phyloP scores from a whole-genome alignment of 2,888 invertebrate genomes.

The Phyto melanocephala region DNA sequence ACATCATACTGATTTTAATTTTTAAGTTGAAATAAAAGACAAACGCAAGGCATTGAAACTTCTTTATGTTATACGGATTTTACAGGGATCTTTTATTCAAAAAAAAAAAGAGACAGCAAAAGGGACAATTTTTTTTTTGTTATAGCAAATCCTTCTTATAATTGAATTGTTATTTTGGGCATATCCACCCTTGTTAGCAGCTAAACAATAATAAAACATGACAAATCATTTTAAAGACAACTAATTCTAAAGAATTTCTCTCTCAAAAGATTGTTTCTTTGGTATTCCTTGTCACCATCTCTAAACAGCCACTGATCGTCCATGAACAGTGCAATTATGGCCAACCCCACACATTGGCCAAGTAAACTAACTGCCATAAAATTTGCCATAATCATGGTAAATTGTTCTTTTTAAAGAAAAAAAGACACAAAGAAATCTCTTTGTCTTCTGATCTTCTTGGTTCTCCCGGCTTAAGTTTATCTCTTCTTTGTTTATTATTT shows the following conservation, averaged over 20 bases:
- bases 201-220: constrained; percentile 29
- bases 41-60: constrained; percentile 55
- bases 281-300: constrained; percentile 6
- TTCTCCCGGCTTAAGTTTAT: constrained; percentile 8
- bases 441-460: not conserved
- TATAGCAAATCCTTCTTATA: constrained; percentile 47
- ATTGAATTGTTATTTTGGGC: constrained; percentile 59
- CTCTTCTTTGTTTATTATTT: constrained; percentile 40
- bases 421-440: not conserved
- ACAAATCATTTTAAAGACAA: constrained; percentile 28
- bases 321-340: constrained; percentile 66
- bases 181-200: constrained; percentile 44
- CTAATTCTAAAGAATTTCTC: constrained; percentile 8
- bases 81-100: constrained; percentile 15
- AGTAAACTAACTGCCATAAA: constrained; percentile 37
- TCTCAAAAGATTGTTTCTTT: not conserved
- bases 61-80: constrained; percentile 38
- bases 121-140: constrained; percentile 31
- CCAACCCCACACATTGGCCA: constrained; percentile 54
- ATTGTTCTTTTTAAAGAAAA: constrained; percentile 47
- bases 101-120: not conserved
- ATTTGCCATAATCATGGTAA: constrained; percentile 65
- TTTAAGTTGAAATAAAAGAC: not conserved
- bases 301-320: constrained; percentile 61
- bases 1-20: constrained; percentile 18